A percentile compares a stretch with the other conserved stretches of the same genome.
Conservation (phyloP, 2,797 vertebrate species). For the Serranus cabrilla region DNA sequence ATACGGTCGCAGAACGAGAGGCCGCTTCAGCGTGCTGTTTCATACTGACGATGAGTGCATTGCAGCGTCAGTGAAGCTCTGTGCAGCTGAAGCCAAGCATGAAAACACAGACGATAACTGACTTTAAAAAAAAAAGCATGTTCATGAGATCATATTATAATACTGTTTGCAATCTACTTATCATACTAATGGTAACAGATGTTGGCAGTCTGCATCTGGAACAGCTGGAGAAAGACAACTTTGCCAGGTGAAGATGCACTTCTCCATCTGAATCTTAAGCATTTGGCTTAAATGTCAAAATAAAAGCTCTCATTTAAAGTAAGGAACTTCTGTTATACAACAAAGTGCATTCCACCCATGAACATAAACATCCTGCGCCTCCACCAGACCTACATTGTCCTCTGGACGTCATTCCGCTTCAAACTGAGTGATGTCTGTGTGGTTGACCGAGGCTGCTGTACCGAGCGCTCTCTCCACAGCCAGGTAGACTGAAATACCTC, state of each 20-base stretch:
- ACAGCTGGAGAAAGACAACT: constrained; percentile 14
- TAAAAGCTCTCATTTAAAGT: background rate
- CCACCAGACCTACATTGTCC: constrained; percentile 35
- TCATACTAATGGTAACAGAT: constrained; percentile 29
- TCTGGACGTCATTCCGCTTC: constrained; percentile 44
- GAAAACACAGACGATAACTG: constrained; percentile 12
- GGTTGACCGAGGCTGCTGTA: constrained; percentile 42
- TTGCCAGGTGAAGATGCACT: constrained; percentile 20
- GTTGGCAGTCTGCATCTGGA: constrained; percentile 21
- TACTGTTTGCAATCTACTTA: background rate
- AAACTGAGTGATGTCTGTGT: constrained; percentile 48
- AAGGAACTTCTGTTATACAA: background rate
- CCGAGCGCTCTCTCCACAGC: constrained; percentile 2
- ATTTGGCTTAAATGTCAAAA: background rate
- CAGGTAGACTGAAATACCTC: constrained; percentile 60
- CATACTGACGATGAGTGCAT: background rate
- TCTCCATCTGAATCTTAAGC: background rate
- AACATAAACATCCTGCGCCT: background rate
- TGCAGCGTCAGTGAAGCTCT: constrained; percentile 1
- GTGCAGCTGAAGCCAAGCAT: constrained; percentile 7
- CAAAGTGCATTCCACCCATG: background rate
- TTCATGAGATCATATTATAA: background rate
- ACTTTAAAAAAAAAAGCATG: background rate
- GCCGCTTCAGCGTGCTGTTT: background rate
- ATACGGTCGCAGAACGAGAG: constrained; percentile 1